Evolutionary conservation across 92 coral and sea anemone species (phyloP), one percentile per base, ranked within the genome.

Genomic region (Siderastrea siderea): DNA sequence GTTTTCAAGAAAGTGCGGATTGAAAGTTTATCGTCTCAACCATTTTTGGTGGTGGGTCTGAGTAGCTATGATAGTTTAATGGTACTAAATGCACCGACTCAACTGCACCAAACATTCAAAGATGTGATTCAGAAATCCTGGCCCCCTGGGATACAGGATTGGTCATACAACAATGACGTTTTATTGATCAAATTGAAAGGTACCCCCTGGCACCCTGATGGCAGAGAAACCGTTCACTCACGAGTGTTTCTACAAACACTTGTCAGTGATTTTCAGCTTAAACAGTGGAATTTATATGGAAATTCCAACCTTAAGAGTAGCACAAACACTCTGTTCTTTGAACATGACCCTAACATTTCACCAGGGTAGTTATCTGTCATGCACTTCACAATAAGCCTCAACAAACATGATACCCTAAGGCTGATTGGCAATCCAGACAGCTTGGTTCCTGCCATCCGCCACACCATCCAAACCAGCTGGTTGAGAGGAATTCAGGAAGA

Each of bases 31-130:
- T 65, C 90, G 3, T 46, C 85, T 5, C 87, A 52, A 53, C 95
- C 92, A 0, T 86, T 88, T 75, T 82, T 92, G n/a, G 66, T 86
- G 48, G 92, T 92, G 43, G 92, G 95, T 16, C 80, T 92, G 54
- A 88, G 90, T 38, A 88, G 92, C 53, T 76, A 87, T n/a, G 92
- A 92, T 51, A 88, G 88, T 51, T 73, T 92, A 55, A 85, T 88
- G 88, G 60, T 92, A 4, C 54, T 92, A 6, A 92, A 92, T 68
- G 78, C 88, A 54, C 90, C 95, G 14, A 49, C 79, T 26, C 83
- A 84, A 17, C 87, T 92, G 13, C 85, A 82, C 57, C 74, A 59
- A 17, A 86, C 92, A 4, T 72, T 92, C 73, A 79, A 74, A 68
- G 84, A 80, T 57, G 79, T 71, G 19, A 72, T 92, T 1, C 54